Percentiles rank a stretch among this genome's conserved stretches.
Evolutionary conservation across 2,113 vertebrate species (phyloP).

Genomic region (Triplophysa tibetana): DNA sequence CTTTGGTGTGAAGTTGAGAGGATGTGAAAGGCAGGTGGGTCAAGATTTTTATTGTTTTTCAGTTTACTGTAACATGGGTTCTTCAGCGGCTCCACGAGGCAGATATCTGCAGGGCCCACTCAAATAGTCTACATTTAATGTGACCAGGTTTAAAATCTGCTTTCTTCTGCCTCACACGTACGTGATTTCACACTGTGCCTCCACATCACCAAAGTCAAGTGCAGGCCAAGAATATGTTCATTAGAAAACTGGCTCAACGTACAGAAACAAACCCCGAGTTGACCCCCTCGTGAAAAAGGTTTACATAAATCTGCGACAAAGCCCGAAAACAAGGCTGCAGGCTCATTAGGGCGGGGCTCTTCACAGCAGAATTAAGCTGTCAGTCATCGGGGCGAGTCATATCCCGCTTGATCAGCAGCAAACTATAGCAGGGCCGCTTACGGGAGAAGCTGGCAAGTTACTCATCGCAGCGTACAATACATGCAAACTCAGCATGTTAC

Average conservation of each 20-base stretch:
- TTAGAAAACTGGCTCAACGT: constrained; percentile 26
- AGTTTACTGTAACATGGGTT: constrained; percentile 6
- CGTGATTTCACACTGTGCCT: constrained; percentile 31
- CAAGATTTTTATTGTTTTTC: neutral
- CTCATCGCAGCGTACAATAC: constrained; percentile 7
- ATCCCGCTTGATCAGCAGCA: constrained; percentile 10
- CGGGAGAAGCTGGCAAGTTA: constrained; percentile 23
- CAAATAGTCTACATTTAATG: constrained; percentile 1
- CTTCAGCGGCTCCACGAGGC: neutral
- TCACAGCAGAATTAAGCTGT: constrained; percentile 17
- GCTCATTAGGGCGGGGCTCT: neutral
- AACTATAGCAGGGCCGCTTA: constrained; percentile 3
- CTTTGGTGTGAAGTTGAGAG: constrained; percentile 79
- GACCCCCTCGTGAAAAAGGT: neutral
- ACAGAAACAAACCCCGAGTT: constrained; percentile 11
- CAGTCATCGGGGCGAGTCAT: constrained; percentile 10
- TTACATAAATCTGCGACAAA: constrained; percentile 6
- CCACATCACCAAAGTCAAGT: constrained; percentile 44
- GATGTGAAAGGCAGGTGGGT: constrained; percentile 49
- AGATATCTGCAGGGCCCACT: neutral
- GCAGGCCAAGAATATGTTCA: constrained; percentile 39
- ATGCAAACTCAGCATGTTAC: neutral
- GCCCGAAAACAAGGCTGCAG: constrained; percentile 8
- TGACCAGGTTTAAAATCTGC: neutral
- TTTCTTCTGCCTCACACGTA: constrained; percentile 8